phyloP scores from a whole-genome alignment of 2,888 invertebrate species.

The Leptogaster cylindrica region DNA sequence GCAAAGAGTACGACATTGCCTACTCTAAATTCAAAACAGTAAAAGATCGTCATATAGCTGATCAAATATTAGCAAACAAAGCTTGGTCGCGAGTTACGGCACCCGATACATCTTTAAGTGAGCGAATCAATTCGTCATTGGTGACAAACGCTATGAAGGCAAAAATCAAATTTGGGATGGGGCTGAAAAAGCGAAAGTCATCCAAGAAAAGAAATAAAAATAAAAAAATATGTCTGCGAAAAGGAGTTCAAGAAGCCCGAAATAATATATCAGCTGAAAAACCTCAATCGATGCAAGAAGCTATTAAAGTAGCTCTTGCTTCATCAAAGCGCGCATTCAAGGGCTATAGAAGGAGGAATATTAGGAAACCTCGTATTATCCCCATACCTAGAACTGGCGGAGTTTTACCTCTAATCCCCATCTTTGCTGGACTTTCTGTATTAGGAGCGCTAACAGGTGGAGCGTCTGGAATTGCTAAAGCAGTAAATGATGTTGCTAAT shows the following conservation, averaged over 20 bases:
- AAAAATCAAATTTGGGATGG: constrained; percentile 37
- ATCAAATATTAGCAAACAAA: constrained; percentile 18
- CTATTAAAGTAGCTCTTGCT: constrained; percentile 43
- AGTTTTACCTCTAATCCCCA: constrained; percentile 54
- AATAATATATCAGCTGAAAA: constrained; percentile 26
- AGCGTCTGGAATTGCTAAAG: constrained; percentile 54
- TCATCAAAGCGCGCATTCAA: constrained; percentile 27
- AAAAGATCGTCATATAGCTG: constrained; percentile 23
- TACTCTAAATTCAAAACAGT: constrained; percentile 21
- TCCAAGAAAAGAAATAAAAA: not conserved
- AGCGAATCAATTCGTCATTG: not conserved
- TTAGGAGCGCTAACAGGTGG: constrained; percentile 55
- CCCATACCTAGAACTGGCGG: constrained; percentile 54
- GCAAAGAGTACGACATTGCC: constrained; percentile 43
- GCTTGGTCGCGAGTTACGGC: constrained; percentile 35
- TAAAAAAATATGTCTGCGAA: not conserved
- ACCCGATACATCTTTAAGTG: constrained; percentile 38
- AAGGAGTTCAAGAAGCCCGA: not conserved
- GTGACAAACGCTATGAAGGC: constrained; percentile 17
- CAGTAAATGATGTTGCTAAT: constrained; percentile 53
- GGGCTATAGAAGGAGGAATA: constrained; percentile 37
- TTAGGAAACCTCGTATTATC: constrained; percentile 50
- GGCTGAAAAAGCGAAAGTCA: constrained; percentile 6
- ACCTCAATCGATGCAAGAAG: not conserved
- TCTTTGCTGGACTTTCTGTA: constrained; percentile 56